Evolutionary conservation across 35 echinoderm and acorn worm genomes (phyloP), one percentile per base, ranked within the genome.

Genomic region (Diadema setosum): DNA sequence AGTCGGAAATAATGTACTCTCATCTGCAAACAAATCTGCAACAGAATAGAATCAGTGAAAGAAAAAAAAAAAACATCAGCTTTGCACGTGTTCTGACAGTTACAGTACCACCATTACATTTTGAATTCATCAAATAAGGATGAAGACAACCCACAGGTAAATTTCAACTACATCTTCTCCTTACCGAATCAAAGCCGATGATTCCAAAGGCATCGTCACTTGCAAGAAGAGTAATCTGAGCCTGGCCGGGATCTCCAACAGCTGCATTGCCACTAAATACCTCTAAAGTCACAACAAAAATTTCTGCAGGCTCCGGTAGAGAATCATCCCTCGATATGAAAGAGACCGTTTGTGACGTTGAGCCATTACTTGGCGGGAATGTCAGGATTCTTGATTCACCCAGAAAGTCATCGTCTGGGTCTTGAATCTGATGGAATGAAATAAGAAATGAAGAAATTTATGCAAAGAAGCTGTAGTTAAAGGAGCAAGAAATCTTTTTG

Each of bases 191-290:
- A 87, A 99, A 99, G 45, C 88, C 85, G 17, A 99, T 87, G 45
- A 99, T 81, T 2, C 96, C 96, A 85, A 83, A 90, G 1, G 96
- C 93, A 89, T 99, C 93, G 80, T 99, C 96, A 65, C 90, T 99
- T 26, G 90, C 96, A 37, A 82, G 46, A 16, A 99, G 82, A 1
- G 86, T 92, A 41, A 99, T 75, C 50, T 83, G 50, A 1, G 93
- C 55, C n/a, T 45, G 75, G 25, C 40, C 63, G 1, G 83, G 89
- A 9, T 70, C n/a, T 15, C 75, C 89, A 45, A 94, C 73, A 58
- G 42, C 65, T 26, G 82, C 75, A 81, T 82, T 75, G 20, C 80
- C 82, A 40, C 84, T 75, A 29, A 83, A 65, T 17, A 87, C 56
- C 43, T 88, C 49, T 9, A 94, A 15, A 16, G 69, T 78, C 21